Evolutionary conservation across 2,113 vertebrate genomes (phyloP), one percentile per base, ranked within the genome.

Genomic region (Brachyhypopomus occidentalis): DNA sequence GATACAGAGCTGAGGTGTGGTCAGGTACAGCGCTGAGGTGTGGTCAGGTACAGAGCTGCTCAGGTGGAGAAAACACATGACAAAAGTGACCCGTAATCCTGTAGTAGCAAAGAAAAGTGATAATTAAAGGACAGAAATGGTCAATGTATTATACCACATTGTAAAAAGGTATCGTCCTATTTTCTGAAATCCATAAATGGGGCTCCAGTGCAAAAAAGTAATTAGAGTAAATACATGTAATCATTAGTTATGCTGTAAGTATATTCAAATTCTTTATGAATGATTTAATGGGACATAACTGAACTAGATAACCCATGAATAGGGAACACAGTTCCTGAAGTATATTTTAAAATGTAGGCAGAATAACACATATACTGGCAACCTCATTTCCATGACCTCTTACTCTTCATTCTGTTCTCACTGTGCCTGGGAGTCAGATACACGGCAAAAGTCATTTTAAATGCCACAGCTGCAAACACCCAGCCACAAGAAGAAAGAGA

Each of bases 311-410:
- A 86, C 91, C 58, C 64, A 71, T 84, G 87, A 87, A 85, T 78
- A 84, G 78, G 78, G 62, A 48, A 83, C 85, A 9, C 59, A 58
- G 52, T 27, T 90, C 92, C 90, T 87, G 83, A 87, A 93, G 91
- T 90, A 89, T 90, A 89, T 93, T 93, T 90, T 91, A 91, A 90
- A 92, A 93, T 90, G 90, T 90, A 90, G 85, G 81, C 89, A 89
- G 92, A 92, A 93, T 92, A 91, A 93, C 85, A 89, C 85, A 87
- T 88, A 86, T 80, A 89, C 84, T 74, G 88, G 89, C 92, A 92
- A 14, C 91, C 91, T 92, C 91, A 93, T 92, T 90, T 92, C 89
- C 89, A 90, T 87, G 92, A 90, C 91, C 89, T 82, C 64, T 70
- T 81, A 78, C 79, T 89, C 85, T 88, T 87, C 82, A 20, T 84